Base-by-base conservation (phyloP, 2,888 invertebrate species). In the Cloeon dipterum region DNA sequence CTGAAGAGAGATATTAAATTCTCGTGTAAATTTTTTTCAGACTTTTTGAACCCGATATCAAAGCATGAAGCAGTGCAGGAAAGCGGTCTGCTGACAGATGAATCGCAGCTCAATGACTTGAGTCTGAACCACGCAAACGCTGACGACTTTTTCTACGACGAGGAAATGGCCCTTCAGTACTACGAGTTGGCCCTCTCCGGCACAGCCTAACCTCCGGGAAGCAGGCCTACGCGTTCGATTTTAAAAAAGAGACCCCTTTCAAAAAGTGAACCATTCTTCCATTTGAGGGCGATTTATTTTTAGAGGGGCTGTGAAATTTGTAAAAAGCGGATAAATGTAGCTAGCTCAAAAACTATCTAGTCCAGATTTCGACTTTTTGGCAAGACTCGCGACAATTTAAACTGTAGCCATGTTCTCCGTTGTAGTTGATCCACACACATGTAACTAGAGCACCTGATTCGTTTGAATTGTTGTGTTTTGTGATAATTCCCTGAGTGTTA, bases 21-120 rank as follows among this genome's bases (percentile, higher is more conserved):
- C n/a, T n/a, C n/a, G n/a, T 35, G 18, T 36, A 20, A 16, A 25
- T 34, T 46, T 39, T 46, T 51, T 52, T 25, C 51, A 65, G 67
- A 65, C 51, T 67, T 67, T 46, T 51, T 67, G 41, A 62, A 65
- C 46, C 66, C 66, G 32, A 74, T 81, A 35, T 74, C 79, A 23
- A 74, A 77, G 48, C 78, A 81, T 50, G 72, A 78, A 45, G 71
- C 77, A 4, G 76, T 76, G 7, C 65, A 73, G 42, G 82, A 81
- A 52, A 77, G 78, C 45, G 79, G 79, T 0, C 62, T 82, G 17
- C 59, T 67, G 7, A 29, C 13, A 29, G 29, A 29, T 14, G 29
- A 29, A 14, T 16, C 13, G 8, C n/a, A 14, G n/a, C 13, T 29
- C 11, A 7, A n/a, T 29, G 29, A 14, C 14, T n/a, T 5, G 5